These are phyloP conservation scores for Nipponia nippon DNA, from an alignment of 2,113 vertebrate genomes.

Conservation along the genomic window DNA sequence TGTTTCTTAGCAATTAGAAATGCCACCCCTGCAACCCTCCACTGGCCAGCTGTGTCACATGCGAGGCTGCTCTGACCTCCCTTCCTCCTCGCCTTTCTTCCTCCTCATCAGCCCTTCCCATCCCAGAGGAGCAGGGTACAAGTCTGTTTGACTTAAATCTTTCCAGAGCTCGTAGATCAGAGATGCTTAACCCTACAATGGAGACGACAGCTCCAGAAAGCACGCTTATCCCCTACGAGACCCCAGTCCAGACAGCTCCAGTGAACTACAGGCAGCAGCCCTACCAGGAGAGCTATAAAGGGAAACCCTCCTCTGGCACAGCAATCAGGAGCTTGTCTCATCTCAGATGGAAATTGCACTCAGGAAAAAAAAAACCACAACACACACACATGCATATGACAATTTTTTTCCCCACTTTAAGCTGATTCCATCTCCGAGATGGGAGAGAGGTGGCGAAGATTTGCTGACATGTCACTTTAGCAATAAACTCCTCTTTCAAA, in stretches of 20 bases:
- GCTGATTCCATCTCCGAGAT: conserved; percentile 51
- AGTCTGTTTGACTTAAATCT: neutral
- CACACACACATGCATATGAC: conserved; percentile 47
- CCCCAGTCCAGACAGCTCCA: neutral
- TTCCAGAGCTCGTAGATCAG: neutral
- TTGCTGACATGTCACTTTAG: conserved; percentile 63
- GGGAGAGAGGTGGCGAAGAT: conserved; percentile 48
- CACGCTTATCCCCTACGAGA: neutral
- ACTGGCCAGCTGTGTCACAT: neutral
- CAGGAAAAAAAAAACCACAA: neutral
- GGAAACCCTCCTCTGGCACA: conserved; percentile 51
- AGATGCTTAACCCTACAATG: neutral
- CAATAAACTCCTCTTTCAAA: conserved; percentile 50
- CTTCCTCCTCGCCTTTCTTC: neutral
- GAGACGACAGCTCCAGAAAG: neutral
- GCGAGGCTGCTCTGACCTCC: neutral
- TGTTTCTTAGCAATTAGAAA: neutral
- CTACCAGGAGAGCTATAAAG: conserved; percentile 49
- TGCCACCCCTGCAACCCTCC: neutral
- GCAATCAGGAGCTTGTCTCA: conserved; percentile 58
- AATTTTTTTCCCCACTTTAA: conserved; percentile 40
- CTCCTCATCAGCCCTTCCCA: neutral
- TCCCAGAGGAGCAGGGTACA: neutral
- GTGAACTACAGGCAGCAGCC: neutral
- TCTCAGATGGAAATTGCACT: conserved; percentile 59